Evolutionary conservation across 2,888 invertebrate genomes (phyloP).

Genomic region (Meiosimyza decipiens): DNA sequence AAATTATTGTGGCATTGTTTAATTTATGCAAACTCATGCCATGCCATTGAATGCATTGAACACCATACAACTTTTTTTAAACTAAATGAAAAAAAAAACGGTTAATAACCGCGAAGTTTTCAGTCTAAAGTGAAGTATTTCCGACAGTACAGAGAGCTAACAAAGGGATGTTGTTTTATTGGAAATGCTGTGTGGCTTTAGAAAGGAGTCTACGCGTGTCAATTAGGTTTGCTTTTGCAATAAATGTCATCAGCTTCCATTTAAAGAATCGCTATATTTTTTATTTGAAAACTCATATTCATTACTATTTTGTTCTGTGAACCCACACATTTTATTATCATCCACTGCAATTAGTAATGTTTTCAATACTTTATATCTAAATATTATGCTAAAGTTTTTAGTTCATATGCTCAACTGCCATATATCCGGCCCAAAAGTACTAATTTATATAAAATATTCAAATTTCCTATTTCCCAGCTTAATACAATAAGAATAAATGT

Average conservation of each 20-base stretch:
- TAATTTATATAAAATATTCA: conserved; percentile 17
- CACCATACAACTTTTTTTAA: not conserved
- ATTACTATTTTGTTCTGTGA: conserved; percentile 13
- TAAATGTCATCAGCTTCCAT: conserved; percentile 12
- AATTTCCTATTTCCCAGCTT: not conserved
- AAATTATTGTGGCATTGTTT: conserved; percentile 28
- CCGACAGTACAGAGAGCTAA: not conserved
- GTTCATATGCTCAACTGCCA: conserved; percentile 17
- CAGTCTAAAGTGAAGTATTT: conserved; percentile 12
- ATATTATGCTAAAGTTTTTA: conserved; percentile 2
- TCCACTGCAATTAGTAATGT: conserved; percentile 11
- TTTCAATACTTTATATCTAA: not conserved
- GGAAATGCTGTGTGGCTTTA: too few species aligned
- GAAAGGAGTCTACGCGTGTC: not conserved
- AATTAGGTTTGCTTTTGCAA: conserved; percentile 27
- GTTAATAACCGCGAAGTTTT: conserved; percentile 26
- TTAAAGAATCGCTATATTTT: too few species aligned
- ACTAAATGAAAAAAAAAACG: not conserved
- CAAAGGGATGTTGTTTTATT: too few species aligned
- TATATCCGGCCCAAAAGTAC: conserved; percentile 12
- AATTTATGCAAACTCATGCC: conserved; percentile 33
- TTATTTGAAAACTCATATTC: not conserved
- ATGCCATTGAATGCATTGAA: conserved; percentile 17
- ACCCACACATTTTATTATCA: not conserved
- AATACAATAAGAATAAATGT: too few species aligned